These are phyloP conservation scores for Myotis myotis DNA, from an alignment of 2,797 vertebrate species.

Conservation along the genomic window DNA sequence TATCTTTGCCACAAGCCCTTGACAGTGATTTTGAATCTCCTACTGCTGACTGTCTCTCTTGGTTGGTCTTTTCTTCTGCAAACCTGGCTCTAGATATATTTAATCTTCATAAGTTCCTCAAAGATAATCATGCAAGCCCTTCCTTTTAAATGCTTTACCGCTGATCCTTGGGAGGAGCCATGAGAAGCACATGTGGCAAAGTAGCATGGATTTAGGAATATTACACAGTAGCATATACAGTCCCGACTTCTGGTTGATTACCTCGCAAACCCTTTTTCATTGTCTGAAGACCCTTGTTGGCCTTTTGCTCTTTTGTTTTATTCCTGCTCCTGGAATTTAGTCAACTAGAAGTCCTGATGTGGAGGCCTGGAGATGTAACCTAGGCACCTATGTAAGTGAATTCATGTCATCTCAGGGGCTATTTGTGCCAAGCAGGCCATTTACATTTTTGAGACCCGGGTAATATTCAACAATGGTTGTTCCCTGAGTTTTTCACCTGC, in stretches of 20 bases:
- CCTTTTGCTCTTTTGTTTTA: slow-evolving; percentile 11
- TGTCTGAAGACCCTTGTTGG: not conserved
- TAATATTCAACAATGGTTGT: not conserved
- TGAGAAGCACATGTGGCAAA: not conserved
- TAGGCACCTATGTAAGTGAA: not conserved
- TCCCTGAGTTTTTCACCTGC: not conserved
- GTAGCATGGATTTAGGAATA: not conserved
- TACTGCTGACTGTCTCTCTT: not conserved
- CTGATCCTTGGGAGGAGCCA: not conserved
- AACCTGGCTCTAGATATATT: not conserved
- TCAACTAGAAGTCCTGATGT: not conserved
- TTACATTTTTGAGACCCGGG: not conserved
- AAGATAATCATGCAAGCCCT: not conserved
- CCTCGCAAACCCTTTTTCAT: not conserved
- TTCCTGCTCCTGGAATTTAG: not conserved
- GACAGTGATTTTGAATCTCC: not conserved
- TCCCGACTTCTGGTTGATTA: not conserved
- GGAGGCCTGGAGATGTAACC: not conserved
- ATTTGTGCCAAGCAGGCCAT: not conserved
- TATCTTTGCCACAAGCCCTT: not conserved
- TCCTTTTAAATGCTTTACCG: slow-evolving; percentile 23
- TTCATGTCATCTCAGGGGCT: not conserved
- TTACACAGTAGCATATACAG: too few species aligned
- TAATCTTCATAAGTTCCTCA: not conserved
- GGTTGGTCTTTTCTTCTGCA: not conserved